A percentile compares a stretch with the other conserved stretches of the same genome.
Evolutionary conservation across 2,797 vertebrate species (phyloP).

Genomic region (Iguana delicatissima): DNA sequence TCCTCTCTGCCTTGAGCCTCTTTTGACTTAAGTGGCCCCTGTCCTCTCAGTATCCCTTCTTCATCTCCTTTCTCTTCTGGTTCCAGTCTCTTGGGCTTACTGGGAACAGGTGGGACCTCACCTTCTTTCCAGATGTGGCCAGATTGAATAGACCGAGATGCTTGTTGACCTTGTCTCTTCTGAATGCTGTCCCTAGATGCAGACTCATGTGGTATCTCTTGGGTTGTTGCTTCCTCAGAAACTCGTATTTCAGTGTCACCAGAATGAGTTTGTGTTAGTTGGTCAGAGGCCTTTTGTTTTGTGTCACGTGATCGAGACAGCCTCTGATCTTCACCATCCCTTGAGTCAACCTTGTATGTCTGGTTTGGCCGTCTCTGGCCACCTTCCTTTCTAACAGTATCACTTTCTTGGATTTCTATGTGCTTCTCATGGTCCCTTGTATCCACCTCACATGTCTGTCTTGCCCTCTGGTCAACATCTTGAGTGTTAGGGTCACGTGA

Average conservation of each 20-base stretch:
- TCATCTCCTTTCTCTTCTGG: background rate
- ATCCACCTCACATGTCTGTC: too few species aligned
- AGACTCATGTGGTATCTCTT: background rate
- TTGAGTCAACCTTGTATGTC: background rate
- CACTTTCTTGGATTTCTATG: too few species aligned
- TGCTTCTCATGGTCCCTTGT: too few species aligned
- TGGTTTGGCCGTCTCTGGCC: too few species aligned
- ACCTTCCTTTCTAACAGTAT: too few species aligned
- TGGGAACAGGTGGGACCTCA: background rate
- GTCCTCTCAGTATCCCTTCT: background rate
- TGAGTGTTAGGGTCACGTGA: too few species aligned
- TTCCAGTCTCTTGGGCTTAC: too few species aligned
- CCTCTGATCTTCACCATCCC: background rate
- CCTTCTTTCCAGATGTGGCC: background rate
- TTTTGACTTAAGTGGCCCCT: background rate
- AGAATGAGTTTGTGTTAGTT: background rate
- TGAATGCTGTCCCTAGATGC: background rate
- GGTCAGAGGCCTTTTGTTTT: background rate
- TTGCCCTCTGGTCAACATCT: too few species aligned
- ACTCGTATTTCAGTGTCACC: too few species aligned
- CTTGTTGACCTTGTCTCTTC: background rate
- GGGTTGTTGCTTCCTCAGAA: background rate
- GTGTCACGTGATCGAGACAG: too few species aligned
- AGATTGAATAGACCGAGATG: too few species aligned
- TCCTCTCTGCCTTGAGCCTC: background rate